A percentile compares a stretch with the other conserved stretches of the same genome.
These are phyloP conservation scores for Dicaeum eximium DNA, from an alignment of 2,113 vertebrate genomes.

Conservation along the genomic window DNA sequence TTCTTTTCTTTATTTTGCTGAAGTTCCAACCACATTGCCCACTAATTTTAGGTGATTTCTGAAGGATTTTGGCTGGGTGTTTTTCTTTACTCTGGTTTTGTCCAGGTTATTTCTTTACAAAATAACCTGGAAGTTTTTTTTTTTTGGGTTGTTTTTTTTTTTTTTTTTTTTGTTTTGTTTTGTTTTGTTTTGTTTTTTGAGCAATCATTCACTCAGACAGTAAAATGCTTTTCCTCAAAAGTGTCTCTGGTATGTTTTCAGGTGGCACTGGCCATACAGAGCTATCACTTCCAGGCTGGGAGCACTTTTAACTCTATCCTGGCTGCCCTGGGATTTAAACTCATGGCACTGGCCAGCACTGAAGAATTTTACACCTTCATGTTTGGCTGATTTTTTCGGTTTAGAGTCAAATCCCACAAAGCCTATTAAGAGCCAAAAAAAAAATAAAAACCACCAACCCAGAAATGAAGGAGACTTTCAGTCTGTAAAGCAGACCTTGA, in stretches of 20 bases:
- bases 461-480: neutral
- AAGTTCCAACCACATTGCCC: neutral
- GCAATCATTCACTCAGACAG: neutral
- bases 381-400: neutral
- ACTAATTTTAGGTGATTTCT: neutral
- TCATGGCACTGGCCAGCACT: neutral
- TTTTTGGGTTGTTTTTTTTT: too few relatives aligned
- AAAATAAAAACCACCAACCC: neutral
- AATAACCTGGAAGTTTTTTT: neutral
- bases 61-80: neutral
- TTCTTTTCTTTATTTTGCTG: neutral
- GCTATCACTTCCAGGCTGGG: neutral
- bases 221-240: neutral
- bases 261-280: neutral
- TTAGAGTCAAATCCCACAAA: neutral
- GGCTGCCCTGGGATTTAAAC: neutral
- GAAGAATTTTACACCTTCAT: neutral
- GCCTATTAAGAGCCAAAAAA: neutral
- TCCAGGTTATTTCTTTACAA: neutral
- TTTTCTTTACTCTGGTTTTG: neutral
- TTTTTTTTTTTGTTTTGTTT: too few relatives aligned
- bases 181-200: too few relatives aligned
- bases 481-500: neutral
- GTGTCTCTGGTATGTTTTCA: neutral
- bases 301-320: neutral